Conservation (phyloP, 2,797 vertebrate species). For the Lophius americanus region DNA sequence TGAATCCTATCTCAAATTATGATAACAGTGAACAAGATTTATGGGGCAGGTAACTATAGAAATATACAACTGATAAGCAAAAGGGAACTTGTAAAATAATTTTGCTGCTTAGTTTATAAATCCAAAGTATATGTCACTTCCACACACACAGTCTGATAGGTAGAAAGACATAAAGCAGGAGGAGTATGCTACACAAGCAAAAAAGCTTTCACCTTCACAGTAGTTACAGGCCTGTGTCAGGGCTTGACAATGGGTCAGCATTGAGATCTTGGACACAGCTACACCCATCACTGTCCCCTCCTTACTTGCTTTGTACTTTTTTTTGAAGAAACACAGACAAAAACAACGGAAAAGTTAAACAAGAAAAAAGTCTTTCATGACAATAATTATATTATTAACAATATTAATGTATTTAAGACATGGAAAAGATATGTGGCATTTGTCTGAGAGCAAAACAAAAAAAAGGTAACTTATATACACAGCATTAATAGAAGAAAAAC, state of each 20-base stretch:
- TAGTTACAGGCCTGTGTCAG: slow-evolving; percentile 98
- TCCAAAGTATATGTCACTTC: not conserved
- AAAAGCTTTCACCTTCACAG: slow-evolving; percentile 91
- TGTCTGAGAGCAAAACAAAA: not conserved
- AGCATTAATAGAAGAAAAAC: too few relatives aligned
- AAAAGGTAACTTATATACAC: not conserved
- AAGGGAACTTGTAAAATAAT: not conserved
- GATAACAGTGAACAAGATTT: slow-evolving; percentile 1
- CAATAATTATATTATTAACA: slow-evolving; percentile 1
- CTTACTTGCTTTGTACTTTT: slow-evolving; percentile 97
- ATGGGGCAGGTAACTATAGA: not conserved
- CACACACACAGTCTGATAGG: not conserved
- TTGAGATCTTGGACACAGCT: slow-evolving; percentile 92
- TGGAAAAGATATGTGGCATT: not conserved
- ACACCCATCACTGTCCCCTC: slow-evolving; percentile 99
- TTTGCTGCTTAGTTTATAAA: slow-evolving; percentile 3
- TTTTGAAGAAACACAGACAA: slow-evolving; percentile 10
- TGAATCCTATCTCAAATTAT: not conserved
- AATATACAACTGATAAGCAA: not conserved
- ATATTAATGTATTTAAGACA: not conserved
- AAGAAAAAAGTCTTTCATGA: not conserved
- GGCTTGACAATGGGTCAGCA: slow-evolving; percentile 97
- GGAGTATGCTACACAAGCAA: not conserved
- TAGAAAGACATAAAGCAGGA: not conserved
- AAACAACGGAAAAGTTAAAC: not conserved